Evolutionary conservation across 1,140 invertebrate genomes (phyloP), one percentile per base, ranked within the genome.

Genomic region (Hyles euphorbiae): DNA sequence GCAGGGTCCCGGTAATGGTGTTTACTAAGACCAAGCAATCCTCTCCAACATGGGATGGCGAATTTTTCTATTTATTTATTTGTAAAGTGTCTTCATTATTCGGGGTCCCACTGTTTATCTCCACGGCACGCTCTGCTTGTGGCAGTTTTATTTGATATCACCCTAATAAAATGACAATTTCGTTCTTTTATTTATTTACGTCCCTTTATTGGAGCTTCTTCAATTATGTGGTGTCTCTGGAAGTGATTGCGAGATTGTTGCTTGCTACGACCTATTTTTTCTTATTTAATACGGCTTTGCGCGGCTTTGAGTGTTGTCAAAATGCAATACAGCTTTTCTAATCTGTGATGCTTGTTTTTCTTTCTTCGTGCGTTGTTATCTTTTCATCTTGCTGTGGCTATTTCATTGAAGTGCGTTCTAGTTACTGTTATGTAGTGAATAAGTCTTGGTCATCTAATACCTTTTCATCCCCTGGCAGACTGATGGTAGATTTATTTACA

Each of bases 41-140:
- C 36, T 48, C 11, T 34, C 53, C 53, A 34, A 49, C 40, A 59
- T 33, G 60, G 54, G 53, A 61, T 50, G 57, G 45, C 55, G 60
- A 53, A 44, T 58, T 61, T 63, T 68, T 68, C 65, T 65, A 65
- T 56, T 72, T 70, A 67, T 72, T 67, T 70, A 70, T 72, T 69
- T 67, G 58, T 60, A 59, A 65, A 68, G 61, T 68, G 67, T 49
- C 59, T 65, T 65, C 59, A 68, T 65, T 60, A 61, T 65, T 63
- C 45, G 56, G 49, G 11, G 22, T 54, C 46, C 43, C 49, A 52
- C 32, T 63, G 58, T 65, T 61, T 69, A 56, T 62, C 45, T 11
- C 48, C 48, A 12, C n/a, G 44, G 12, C n/a, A 22, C 12, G 58
- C 58, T 34, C 36, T 59, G 56, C 33, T 61, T 33, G 34, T 53